Percentiles rank a stretch among this genome's conserved stretches.
Conservation (phyloP, 2,113 vertebrate genomes). For the Amphiprion ocellaris region DNA sequence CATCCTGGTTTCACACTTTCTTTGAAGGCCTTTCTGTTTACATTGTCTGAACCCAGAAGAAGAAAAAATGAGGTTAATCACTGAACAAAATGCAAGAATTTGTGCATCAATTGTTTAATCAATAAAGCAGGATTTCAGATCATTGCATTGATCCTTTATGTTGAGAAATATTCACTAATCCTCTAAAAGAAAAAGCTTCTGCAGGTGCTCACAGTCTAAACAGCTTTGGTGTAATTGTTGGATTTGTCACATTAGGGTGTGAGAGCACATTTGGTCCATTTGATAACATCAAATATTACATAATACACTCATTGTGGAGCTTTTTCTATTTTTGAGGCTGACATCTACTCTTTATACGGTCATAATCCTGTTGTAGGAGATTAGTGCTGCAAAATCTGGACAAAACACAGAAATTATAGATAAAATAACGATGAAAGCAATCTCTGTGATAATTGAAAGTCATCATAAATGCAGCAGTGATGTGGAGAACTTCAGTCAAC, state of each 20-base stretch:
- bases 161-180: not conserved
- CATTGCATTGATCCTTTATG: not conserved
- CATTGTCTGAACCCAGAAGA: conserved; percentile 83
- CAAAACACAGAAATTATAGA: not conserved
- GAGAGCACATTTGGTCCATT: conserved; percentile 29
- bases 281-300: conserved; percentile 56
- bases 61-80: not conserved
- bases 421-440: not conserved
- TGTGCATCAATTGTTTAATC: not conserved
- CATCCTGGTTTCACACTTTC: conserved; percentile 92
- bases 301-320: conserved; percentile 48
- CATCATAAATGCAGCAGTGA: not conserved
- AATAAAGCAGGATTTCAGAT: not conserved
- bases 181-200: not conserved
- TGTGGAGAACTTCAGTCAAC: not conserved
- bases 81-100: not conserved
- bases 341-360: conserved; percentile 26
- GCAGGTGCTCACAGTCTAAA: not conserved
- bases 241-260: conserved; percentile 36
- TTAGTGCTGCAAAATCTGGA: conserved; percentile 29
- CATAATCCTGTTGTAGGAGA: conserved; percentile 59
- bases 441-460: not conserved
- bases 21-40: conserved; percentile 90
- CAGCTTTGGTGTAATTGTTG: conserved; percentile 11
- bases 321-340: conserved; percentile 42